Evolutionary conservation across 2,113 vertebrate species (phyloP).

Genomic region (Engraulis encrasicolus): DNA sequence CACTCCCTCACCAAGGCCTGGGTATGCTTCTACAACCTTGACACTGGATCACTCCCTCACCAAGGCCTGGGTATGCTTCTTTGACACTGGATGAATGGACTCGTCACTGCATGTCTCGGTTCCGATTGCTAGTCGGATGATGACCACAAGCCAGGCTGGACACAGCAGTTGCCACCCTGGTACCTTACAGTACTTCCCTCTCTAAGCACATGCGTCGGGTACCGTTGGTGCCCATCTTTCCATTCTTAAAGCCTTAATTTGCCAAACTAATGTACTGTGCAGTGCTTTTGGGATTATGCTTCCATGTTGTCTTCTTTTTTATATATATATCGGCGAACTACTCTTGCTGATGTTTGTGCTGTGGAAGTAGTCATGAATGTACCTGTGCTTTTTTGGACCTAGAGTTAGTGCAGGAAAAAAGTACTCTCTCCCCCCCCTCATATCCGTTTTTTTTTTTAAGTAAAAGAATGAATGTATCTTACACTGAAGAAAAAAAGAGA

Average conservation of each 20-base stretch:
- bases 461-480: constrained; percentile 1
- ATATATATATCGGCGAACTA: background rate
- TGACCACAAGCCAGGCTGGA: background rate
- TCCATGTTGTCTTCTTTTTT: background rate
- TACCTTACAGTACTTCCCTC: background rate
- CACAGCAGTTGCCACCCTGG: background rate
- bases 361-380: background rate
- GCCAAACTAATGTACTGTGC: constrained; percentile 8
- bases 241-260: constrained; percentile 15
- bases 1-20: too few species aligned
- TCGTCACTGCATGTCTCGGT: too few species aligned
- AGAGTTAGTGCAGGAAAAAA: background rate
- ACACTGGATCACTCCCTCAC: too few species aligned
- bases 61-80: too few species aligned
- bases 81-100: too few species aligned
- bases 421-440: background rate
- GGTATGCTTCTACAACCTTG: too few species aligned
- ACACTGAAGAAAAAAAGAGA: background rate
- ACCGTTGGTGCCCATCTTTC: background rate
- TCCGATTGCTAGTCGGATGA: too few species aligned
- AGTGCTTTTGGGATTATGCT: background rate
- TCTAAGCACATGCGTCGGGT: background rate
- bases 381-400: constrained; percentile 7
- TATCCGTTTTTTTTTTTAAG: background rate
- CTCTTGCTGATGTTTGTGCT: background rate